Evolutionary conservation across 2,888 invertebrate species (phyloP).

Genomic region (Fissipunctia ypsillon): DNA sequence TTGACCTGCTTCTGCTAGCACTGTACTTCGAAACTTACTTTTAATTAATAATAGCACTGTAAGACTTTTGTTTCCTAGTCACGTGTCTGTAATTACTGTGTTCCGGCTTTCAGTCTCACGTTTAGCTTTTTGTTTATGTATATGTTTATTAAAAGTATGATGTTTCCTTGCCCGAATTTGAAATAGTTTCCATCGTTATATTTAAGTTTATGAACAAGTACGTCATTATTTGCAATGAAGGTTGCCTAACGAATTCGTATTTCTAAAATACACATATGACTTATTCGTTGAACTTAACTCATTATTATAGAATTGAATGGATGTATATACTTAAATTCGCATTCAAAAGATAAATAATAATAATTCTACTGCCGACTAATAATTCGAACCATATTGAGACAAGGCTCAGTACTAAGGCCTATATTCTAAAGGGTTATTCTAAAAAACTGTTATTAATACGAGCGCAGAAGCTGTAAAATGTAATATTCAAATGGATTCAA

Average conservation of each 20-base stretch:
- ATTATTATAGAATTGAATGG: not conserved
- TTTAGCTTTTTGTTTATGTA: constrained; percentile 1
- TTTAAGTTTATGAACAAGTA: not conserved
- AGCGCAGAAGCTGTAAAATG: constrained; percentile 45
- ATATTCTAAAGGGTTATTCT: constrained; percentile 41
- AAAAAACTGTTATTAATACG: constrained; percentile 53
- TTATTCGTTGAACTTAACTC: not conserved
- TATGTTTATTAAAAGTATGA: constrained; percentile 1
- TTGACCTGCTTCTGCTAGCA: constrained; percentile 66
- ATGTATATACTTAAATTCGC: constrained; percentile 13
- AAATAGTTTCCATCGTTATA: not conserved
- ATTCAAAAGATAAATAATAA: constrained; percentile 29
- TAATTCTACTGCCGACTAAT: not conserved
- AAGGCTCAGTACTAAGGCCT: constrained; percentile 23
- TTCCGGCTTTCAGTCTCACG: constrained; percentile 28
- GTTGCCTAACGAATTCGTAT: not conserved
- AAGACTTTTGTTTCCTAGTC: constrained; percentile 39
- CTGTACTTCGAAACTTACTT: constrained; percentile 51
- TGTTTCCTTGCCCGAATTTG: not conserved
- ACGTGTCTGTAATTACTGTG: constrained; percentile 43
- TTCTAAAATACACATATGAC: not conserved
- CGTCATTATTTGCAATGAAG: not conserved
- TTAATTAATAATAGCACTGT: constrained; percentile 60
- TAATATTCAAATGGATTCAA: constrained; percentile 53
- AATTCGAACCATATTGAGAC: constrained; percentile 29